Base-by-base conservation (phyloP, 2,888 invertebrate species). In the Pristionchus maxplancki region DNA sequence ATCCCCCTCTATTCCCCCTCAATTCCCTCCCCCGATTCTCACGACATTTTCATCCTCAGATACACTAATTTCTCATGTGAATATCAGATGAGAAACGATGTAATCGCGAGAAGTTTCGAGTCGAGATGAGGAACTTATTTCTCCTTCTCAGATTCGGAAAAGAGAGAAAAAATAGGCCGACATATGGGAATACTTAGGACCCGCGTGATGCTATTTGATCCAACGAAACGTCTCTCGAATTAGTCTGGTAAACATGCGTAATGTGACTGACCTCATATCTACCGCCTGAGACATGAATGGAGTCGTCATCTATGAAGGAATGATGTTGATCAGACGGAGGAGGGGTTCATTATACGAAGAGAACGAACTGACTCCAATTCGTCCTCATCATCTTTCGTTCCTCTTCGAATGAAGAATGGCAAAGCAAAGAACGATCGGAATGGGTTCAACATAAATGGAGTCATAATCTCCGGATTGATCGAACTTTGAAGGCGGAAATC, bases 111-210 rank as follows among this genome's bases (percentile, higher is more conserved):
- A 67, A 67, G 64, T 67, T 67, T 34, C 62, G 11, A 24, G 28
- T 28, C 11, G 64, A 34, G 64, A 31, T 13, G 64, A 67, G 64
- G 64, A 67, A 67, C 31, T 67, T 67, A 17, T 11, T 15, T 31
- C n/a, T 24, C 24, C n/a, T 58, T 58, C 58, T n/a, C 58, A 58
- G n/a, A 58, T n/a, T 58, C 64, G 34, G 15, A n/a, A 62, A 11
- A 9, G n/a, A 4, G 64, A 67, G 64, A 67, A 67, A 67, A 67
- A 67, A 67, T 67, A 67, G 64, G 28, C 50, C 8, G 64, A 40
- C 74, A 74, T 74, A 74, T 74, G 74, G 74, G 40, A 74, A 40
- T 74, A 31, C 74, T 74, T 74, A 74, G 74, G 37, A 40, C 13
- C 2, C 74, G 37, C 74, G 74, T 74, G 74, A 74, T 74, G 74